phyloP scores from a whole-genome alignment of 2,888 invertebrate species.

The Xanthia icteritia region DNA sequence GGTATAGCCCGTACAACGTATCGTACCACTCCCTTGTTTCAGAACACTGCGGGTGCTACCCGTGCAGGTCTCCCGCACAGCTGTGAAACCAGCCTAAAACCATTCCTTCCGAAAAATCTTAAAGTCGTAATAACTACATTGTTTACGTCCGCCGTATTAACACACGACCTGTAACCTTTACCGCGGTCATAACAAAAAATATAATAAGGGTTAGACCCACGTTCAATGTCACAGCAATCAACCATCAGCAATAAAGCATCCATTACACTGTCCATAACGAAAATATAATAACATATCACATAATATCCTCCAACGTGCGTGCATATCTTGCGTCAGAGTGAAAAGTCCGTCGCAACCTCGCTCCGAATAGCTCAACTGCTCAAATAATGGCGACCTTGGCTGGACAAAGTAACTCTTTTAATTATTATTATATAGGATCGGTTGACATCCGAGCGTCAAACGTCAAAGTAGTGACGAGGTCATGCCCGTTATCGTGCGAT shows the following conservation, averaged over 20 bases:
- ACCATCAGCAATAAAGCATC: slow-evolving; percentile 66
- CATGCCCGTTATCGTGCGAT: slow-evolving; percentile 63
- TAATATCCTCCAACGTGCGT: slow-evolving; percentile 70
- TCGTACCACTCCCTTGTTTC: too few species aligned
- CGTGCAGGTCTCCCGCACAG: too few species aligned
- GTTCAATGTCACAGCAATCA: slow-evolving; percentile 66
- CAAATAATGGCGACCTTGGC: slow-evolving; percentile 83
- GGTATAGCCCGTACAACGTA: too few species aligned
- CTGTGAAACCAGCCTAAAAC: background rate
- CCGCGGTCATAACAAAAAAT: slow-evolving; percentile 42
- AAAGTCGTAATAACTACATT: background rate
- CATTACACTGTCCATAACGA: slow-evolving; percentile 83
- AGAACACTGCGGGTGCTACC: too few species aligned
- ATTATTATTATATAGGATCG: slow-evolving; percentile 84
- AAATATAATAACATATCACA: slow-evolving; percentile 85
- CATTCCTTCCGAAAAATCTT: background rate
- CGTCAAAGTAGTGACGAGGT: slow-evolving; percentile 70
- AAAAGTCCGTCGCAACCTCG: slow-evolving; percentile 82
- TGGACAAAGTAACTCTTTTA: slow-evolving; percentile 84
- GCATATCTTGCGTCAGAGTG: slow-evolving; percentile 79
- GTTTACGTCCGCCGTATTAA: background rate
- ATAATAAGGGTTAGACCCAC: slow-evolving; percentile 58
- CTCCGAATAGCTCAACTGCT: slow-evolving; percentile 83
- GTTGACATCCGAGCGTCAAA: slow-evolving; percentile 83
- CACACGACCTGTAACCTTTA: slow-evolving; percentile 51